These are phyloP conservation scores for Caenorhabditis japonica DNA, from an alignment of 2,888 invertebrate species.

Conservation along the genomic window DNA sequence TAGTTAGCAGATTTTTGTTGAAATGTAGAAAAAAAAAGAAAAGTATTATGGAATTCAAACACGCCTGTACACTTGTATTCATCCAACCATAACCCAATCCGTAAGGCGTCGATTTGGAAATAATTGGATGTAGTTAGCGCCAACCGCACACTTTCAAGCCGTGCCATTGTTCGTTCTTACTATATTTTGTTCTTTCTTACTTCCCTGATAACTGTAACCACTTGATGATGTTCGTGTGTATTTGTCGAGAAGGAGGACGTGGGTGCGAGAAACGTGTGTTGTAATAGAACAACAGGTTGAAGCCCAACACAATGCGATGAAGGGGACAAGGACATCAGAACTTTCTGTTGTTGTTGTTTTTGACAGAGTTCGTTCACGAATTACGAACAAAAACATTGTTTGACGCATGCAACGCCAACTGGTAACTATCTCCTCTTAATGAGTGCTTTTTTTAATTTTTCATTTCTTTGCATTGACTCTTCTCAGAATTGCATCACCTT, in stretches of 20 bases:
- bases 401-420: too few relatives aligned
- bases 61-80: slow-evolving; percentile 13
- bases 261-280: slow-evolving; percentile 36
- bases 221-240: slow-evolving; percentile 13
- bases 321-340: neutral
- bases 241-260: too few relatives aligned
- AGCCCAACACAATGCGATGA: slow-evolving; percentile 40
- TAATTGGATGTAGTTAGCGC: slow-evolving; percentile 53
- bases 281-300: slow-evolving; percentile 48
- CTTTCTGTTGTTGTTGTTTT: slow-evolving; percentile 24
- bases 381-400: neutral
- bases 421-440: too few relatives aligned
- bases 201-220: slow-evolving; percentile 35
- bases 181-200: neutral
- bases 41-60: slow-evolving; percentile 8
- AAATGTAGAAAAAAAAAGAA: too few relatives aligned
- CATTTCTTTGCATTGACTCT: neutral
- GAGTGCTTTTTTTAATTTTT: neutral
- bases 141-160: slow-evolving; percentile 27
- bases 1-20: too few relatives aligned
- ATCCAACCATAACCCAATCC: slow-evolving; percentile 50
- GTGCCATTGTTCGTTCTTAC: slow-evolving; percentile 28
- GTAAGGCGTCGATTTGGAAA: slow-evolving; percentile 55
- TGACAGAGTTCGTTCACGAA: neutral
- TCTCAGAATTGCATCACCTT: neutral